These are phyloP conservation scores for Hucho hucho DNA, from an alignment of 2,113 vertebrate genomes.

Conservation along the genomic window DNA sequence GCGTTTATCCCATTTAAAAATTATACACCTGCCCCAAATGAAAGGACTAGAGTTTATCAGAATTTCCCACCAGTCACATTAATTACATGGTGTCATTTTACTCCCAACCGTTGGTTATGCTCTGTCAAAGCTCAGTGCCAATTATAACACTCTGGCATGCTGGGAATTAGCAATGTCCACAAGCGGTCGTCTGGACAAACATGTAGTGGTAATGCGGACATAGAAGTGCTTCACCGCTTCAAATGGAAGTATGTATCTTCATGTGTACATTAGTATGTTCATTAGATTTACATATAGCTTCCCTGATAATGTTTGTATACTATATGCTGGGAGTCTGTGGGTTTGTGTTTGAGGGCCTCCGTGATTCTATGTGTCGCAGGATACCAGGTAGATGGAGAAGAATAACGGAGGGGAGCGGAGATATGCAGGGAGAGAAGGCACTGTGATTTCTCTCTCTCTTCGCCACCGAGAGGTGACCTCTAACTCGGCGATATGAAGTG, in stretches of 20 bases:
- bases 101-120: neutral
- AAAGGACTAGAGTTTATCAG: slow-evolving; percentile 9
- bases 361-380: slow-evolving; percentile 13
- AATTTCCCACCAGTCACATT: slow-evolving; percentile 16
- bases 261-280: neutral
- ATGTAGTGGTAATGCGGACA: neutral
- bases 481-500: slow-evolving; percentile 67
- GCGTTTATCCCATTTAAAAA: slow-evolving; percentile 23
- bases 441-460: slow-evolving; percentile 28
- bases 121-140: slow-evolving; percentile 22
- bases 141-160: slow-evolving; percentile 12
- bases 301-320: neutral
- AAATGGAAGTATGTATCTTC: too few species aligned
- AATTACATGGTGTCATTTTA: slow-evolving; percentile 26
- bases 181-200: slow-evolving; percentile 3
- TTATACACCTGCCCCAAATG: slow-evolving; percentile 23
- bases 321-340: neutral
- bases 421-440: neutral
- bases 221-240: neutral
- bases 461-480: slow-evolving; percentile 65
- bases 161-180: neutral
- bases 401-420: neutral
- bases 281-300: too few species aligned
- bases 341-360: slow-evolving; percentile 12
- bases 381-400: slow-evolving; percentile 25